phyloP scores from a whole-genome alignment of 2,113 vertebrate genomes.

The Cebus imitator region DNA sequence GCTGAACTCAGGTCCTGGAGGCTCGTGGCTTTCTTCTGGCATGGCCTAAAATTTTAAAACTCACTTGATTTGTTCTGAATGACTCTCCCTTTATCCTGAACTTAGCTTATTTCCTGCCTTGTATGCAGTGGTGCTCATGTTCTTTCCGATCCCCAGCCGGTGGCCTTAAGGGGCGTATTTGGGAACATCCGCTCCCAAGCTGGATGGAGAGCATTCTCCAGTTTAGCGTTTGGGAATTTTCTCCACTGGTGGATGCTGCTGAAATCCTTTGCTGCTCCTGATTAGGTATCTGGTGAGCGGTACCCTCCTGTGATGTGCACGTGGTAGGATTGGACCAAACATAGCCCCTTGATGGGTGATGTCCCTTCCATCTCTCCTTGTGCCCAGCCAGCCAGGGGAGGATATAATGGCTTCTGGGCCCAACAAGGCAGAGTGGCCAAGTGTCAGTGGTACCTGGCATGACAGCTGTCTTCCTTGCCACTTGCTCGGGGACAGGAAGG shows the following conservation, averaged over 20 bases:
- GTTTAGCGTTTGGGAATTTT: not conserved
- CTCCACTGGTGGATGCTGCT: not conserved
- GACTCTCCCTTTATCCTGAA: not conserved
- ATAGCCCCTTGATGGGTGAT: not conserved
- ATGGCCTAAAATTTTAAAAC: not conserved
- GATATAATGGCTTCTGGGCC: not conserved
- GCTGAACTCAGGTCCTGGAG: not conserved
- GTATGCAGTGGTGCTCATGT: not conserved
- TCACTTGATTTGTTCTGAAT: not conserved
- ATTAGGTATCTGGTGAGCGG: not conserved
- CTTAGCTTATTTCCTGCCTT: not conserved
- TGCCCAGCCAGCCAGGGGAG: not conserved
- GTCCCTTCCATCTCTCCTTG: not conserved
- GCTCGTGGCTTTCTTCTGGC: not conserved
- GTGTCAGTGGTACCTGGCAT: not conserved
- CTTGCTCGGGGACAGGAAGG: accelerated
- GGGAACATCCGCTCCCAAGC: not conserved
- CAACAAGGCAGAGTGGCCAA: not conserved
- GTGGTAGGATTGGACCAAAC: not conserved
- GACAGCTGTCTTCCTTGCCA: not conserved
- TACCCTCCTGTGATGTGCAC: accelerated
- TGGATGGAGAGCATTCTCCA: not conserved
- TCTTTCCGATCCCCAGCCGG: too few relatives aligned
- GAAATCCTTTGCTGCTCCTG: not conserved
- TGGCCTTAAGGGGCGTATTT: not conserved